Evolutionary conservation across 2,888 invertebrate species (phyloP).

Genomic region (Drosophila lacicola): DNA sequence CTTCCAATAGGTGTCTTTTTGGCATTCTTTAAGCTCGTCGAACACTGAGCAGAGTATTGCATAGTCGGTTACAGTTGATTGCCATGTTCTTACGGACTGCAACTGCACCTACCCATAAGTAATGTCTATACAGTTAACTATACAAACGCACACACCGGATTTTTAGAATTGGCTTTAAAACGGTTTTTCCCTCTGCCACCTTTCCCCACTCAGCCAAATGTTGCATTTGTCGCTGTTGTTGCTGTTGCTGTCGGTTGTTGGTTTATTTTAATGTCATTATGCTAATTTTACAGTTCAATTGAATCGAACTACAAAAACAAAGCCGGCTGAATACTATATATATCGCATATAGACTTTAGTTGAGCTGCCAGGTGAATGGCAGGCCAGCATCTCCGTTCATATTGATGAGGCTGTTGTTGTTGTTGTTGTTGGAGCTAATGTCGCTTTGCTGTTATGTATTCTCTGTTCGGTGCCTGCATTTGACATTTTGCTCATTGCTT

Average conservation of each 20-base stretch:
- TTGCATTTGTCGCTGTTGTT: constrained; percentile 46
- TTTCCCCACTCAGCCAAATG: constrained; percentile 31
- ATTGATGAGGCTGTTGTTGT: constrained; percentile 31
- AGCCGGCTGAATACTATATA: constrained; percentile 25
- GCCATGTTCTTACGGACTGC: not conserved
- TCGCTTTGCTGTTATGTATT: constrained; percentile 69
- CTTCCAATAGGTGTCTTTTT: not conserved
- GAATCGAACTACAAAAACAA: constrained; percentile 51
- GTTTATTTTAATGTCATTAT: constrained; percentile 80
- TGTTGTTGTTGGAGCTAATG: constrained; percentile 65
- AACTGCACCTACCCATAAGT: constrained; percentile 45
- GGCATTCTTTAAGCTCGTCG: not conserved
- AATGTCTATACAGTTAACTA: constrained; percentile 42
- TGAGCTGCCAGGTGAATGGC: constrained; percentile 67
- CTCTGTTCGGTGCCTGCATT: constrained; percentile 68
- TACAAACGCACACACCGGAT: constrained; percentile 4
- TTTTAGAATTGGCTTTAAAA: constrained; percentile 32
- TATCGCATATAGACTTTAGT: constrained; percentile 13
- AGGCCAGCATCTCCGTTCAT: constrained; percentile 36
- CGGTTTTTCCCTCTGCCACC: constrained; percentile 20
- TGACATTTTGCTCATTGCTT: constrained; percentile 79
- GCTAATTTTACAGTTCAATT: constrained; percentile 72
- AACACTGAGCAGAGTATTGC: not conserved
- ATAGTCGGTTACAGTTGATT: not conserved
- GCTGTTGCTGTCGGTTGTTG: constrained; percentile 49